These are phyloP conservation scores for Drosophila anomelani DNA, from an alignment of 2,888 invertebrate species.

Conservation along the genomic window DNA sequence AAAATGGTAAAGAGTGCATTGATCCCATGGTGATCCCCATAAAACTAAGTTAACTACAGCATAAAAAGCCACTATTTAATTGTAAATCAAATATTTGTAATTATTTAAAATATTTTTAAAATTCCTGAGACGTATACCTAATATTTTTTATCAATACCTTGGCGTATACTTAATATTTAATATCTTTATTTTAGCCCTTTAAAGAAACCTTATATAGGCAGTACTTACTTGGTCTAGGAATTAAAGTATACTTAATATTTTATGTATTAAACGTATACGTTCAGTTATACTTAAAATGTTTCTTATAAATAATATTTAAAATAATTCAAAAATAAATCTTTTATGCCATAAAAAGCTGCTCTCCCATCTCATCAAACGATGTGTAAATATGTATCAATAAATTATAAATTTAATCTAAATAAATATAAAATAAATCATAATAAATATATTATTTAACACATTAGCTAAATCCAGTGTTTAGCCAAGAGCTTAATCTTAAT, in stretches of 20 bases:
- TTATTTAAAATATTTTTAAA: not conserved
- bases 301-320: too few species aligned
- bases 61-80: too few species aligned
- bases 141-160: not conserved
- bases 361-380: not conserved
- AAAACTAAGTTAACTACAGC: too few species aligned
- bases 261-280: not conserved
- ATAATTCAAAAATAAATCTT: too few species aligned
- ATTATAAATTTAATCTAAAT: not conserved
- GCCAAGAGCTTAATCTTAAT: not conserved
- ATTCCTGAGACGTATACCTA: not conserved
- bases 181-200: not conserved
- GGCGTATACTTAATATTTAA: not conserved
- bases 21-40: not conserved
- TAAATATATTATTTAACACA: not conserved
- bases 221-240: too few species aligned
- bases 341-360: not conserved
- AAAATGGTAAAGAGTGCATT: conserved; percentile 27
- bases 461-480: not conserved
- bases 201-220: too few species aligned
- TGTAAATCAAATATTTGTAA: not conserved
- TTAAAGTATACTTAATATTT: not conserved
- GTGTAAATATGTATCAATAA: not conserved
- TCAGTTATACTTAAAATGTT: not conserved
- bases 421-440: too few species aligned